phyloP scores from a whole-genome alignment of 2,888 invertebrate species.

The Drosophila flavopinicola region DNA sequence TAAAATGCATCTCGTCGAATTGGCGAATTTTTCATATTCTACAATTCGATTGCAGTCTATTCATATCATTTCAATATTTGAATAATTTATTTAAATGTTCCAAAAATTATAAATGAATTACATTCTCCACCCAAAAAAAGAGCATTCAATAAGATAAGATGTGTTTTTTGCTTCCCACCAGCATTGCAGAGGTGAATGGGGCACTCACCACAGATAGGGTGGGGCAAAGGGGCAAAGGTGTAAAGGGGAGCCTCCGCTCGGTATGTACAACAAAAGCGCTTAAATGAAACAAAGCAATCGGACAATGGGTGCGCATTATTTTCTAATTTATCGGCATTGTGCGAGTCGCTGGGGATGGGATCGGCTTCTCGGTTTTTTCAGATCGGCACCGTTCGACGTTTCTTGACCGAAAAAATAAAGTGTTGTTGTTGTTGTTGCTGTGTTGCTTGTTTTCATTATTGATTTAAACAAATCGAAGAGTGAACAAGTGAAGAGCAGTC shows the following conservation, averaged over 20 bases:
- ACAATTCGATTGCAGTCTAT: too few species aligned
- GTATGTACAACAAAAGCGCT: constrained; percentile 71
- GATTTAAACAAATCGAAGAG: constrained; percentile 76
- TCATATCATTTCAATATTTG: background rate
- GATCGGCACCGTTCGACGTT: constrained; percentile 28
- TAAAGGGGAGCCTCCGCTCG: constrained; percentile 6
- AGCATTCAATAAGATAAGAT: constrained; percentile 16
- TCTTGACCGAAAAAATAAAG: constrained; percentile 30
- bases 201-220: constrained; percentile 12
- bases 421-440: constrained; percentile 42
- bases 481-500: constrained; percentile 71
- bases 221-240: constrained; percentile 10
- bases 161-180: constrained; percentile 39
- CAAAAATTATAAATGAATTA: constrained; percentile 9
- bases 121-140: constrained; percentile 12
- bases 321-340: constrained; percentile 82
- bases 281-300: constrained; percentile 77
- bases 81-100: background rate
- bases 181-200: constrained; percentile 38
- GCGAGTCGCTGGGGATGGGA: constrained; percentile 52
- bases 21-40: too few species aligned
- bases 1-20: too few species aligned
- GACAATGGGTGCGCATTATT: constrained; percentile 81
- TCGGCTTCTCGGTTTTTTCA: constrained; percentile 52
- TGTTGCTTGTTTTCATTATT: constrained; percentile 71